A percentile compares a stretch with the other conserved stretches of the same genome.
Conservation (phyloP, 2,888 invertebrate genomes). For the Eurytoma californica region DNA sequence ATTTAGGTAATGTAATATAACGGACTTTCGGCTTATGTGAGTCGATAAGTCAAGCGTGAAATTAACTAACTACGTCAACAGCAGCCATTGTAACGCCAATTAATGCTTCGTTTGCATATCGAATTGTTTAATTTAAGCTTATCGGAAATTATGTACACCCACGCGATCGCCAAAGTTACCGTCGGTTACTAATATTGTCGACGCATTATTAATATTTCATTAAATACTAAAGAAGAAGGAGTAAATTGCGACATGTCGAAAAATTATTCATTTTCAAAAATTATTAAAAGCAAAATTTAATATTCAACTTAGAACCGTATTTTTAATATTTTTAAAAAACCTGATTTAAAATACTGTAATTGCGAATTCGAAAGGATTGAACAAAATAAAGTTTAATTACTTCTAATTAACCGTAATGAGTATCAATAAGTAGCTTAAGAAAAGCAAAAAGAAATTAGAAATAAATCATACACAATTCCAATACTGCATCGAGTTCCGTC, state of each 20-base stretch:
- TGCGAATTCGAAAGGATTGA: no score
- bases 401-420: no score
- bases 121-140: slow-evolving; percentile 50
- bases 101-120: slow-evolving; percentile 49
- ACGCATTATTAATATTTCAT: slow-evolving; percentile 15
- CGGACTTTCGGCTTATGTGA: slow-evolving; percentile 20
- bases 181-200: slow-evolving; percentile 32
- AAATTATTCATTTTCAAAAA: neutral
- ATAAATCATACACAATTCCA: no score
- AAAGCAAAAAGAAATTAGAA: neutral
- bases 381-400: no score
- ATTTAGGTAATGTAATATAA: slow-evolving; percentile 48
- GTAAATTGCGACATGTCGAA: no score
- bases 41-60: slow-evolving; percentile 49
- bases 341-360: neutral
- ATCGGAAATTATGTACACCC: slow-evolving; percentile 34
- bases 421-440: no score
- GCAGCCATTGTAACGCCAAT: slow-evolving; percentile 50
- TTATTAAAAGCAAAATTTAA: no score
- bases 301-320: no score
- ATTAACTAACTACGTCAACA: slow-evolving; percentile 55
- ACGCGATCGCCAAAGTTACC: slow-evolving; percentile 13
- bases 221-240: neutral
- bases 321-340: no score
- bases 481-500: no score